Conservation (phyloP, 2,888 invertebrate genomes). For the Dasypolia templi region DNA sequence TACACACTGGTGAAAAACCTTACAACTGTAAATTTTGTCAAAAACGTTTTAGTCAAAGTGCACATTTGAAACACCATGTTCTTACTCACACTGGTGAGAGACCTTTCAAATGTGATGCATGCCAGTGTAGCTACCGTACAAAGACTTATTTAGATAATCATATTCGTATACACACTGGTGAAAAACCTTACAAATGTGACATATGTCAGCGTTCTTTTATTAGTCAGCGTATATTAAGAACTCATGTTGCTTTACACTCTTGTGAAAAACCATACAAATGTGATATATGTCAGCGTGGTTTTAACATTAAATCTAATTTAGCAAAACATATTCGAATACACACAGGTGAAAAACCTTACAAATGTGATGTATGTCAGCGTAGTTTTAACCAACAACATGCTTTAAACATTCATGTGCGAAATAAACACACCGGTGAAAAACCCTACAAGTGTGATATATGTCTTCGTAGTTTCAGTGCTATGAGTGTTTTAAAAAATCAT, state of each 20-base stretch:
- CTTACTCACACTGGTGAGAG: slow-evolving; percentile 27
- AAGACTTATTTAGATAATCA: slow-evolving; percentile 14
- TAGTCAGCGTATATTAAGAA: neutral
- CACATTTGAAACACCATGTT: slow-evolving; percentile 13
- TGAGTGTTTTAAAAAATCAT: slow-evolving; percentile 20
- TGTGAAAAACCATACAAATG: slow-evolving; percentile 23
- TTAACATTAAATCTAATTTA: slow-evolving; percentile 15
- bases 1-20: slow-evolving; percentile 34
- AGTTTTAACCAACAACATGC: slow-evolving; percentile 15
- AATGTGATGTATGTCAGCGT: slow-evolving; percentile 19
- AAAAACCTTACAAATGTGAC: slow-evolving; percentile 31
- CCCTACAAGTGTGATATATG: slow-evolving; percentile 34
- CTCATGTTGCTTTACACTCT: slow-evolving; percentile 7
- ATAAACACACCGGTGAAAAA: slow-evolving; percentile 30
- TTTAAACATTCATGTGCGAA: slow-evolving; percentile 13
- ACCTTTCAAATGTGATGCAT: slow-evolving; percentile 25
- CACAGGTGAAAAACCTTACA: slow-evolving; percentile 38
- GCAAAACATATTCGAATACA: slow-evolving; percentile 17
- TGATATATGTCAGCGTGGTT: slow-evolving; percentile 21
- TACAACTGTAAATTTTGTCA: slow-evolving; percentile 23
- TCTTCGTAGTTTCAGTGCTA: slow-evolving; percentile 26
- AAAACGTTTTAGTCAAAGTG: slow-evolving; percentile 4
- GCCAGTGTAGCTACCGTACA: neutral
- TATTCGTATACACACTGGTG: slow-evolving; percentile 25
- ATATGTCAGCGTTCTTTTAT: slow-evolving; percentile 21